Base-by-base conservation (phyloP, 2,797 vertebrate genomes). In the Hypotaenidia philippensis region DNA sequence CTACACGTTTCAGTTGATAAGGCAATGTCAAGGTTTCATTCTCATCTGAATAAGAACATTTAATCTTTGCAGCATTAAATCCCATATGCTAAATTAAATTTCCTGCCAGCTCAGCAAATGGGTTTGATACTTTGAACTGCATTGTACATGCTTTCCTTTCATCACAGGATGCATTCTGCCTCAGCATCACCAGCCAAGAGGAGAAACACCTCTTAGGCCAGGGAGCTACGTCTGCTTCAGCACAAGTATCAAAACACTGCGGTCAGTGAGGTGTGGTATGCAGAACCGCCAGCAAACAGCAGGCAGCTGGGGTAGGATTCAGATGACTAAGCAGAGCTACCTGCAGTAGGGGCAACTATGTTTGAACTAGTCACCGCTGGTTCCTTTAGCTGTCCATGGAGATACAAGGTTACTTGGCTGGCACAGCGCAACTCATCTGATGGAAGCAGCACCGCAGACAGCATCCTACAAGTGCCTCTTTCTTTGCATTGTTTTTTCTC, bases 71-170 rank as follows among this genome's bases (percentile, higher is more conserved):
- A 94, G 49, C 80, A 84, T 87, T 56, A 90, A 77, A 64, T 85
- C 32, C 57, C 82, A 69, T 82, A 78, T 65, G 72, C 68, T 94
- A 97, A 95, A 93, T 93, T 94, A 94, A 83, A 95, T 92, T 96
- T 96, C 94, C 93, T 96, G 95, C 93, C 81, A 93, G 83, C 85
- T 92, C 94, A 94, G 93, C 94, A 87, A 90, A 90, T 27, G 87
- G 41, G 93, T 97, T 93, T 97, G 93, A 65, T 92, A 92, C 86
- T 90, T 94, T 95, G 96, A 96, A 94, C 87, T 96, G 80, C 89
- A 95, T 94, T 95, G 93, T 96, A 85, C 64, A 69, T 61, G 68
- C 56, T 91, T 94, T 82, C 84, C 96, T 95, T 97, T 96, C 91
- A 87, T 89, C 81, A 82, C 91, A 94, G 94, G 94, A 94, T 90